Conservation (phyloP, 1,140 invertebrate genomes). For the Diachasmimorpha longicaudata region DNA sequence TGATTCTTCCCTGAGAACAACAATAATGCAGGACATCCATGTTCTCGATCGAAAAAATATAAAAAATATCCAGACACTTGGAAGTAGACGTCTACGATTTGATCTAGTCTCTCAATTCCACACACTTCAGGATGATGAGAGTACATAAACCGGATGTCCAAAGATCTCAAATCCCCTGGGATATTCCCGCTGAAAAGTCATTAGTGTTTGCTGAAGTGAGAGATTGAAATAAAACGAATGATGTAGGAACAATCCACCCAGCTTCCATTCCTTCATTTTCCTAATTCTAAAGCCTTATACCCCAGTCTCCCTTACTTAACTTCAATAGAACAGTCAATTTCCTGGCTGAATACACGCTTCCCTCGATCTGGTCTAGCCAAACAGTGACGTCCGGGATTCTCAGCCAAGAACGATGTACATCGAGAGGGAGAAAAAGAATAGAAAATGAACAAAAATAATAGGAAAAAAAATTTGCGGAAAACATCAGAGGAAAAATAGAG, state of each 20-base stretch:
- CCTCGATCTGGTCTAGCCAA: background rate
- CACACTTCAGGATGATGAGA: background rate
- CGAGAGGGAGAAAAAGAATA: constrained; percentile 9
- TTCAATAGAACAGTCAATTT: constrained; percentile 26
- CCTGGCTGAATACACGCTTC: constrained; percentile 21
- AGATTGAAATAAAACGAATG: background rate
- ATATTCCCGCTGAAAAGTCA: background rate
- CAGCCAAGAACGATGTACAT: background rate
- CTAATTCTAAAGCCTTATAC: background rate
- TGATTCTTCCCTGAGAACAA: no score
- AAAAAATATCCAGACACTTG: no score
- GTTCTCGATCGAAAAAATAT: no score
- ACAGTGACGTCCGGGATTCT: background rate
- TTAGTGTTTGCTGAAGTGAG: background rate
- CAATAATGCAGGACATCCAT: no score
- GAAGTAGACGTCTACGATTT: no score
- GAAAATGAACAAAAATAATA: background rate
- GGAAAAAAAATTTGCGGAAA: constrained; percentile 16
- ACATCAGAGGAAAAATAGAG: background rate
- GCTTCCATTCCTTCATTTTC: background rate
- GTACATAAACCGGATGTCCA: background rate
- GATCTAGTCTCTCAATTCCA: no score
- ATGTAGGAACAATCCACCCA: background rate
- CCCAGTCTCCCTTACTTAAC: background rate
- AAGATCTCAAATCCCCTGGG: background rate